Evolutionary conservation across 2,113 vertebrate species (phyloP), one percentile per base, ranked within the genome.

Genomic region (Potamarius usumacintae): DNA sequence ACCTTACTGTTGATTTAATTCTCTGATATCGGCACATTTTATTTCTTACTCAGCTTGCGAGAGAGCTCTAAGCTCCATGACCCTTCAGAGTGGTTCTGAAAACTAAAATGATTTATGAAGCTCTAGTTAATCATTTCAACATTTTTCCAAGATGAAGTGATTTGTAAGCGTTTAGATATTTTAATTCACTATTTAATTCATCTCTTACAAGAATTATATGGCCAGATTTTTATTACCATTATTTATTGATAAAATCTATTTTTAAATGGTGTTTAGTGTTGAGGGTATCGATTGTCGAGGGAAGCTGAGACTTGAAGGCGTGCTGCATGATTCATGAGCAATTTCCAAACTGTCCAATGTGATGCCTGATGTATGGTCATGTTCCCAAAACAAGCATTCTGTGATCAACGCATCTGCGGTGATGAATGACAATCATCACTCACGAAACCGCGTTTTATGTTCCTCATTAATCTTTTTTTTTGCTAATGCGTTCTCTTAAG

Each of bases 361-460:
- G 69, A 85, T 10, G 84, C 4, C 52, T 90, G 83, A 90, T 90
- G 53, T 78, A 83, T 83, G 84, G 48, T 83, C 57, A 62, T 30
- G 27, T 82, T 83, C 69, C 65, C 78, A 82, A 85, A 90, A 72
- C 76, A 48, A 55, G 72, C 69, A 58, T 82, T 83, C 84, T 22
- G 30, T 27, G 53, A 86, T 58, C 67, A 83, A 78, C 50, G 60
- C 62, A 88, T 83, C 86, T 42, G 30, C 14, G 48, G n/a, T 88
- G 89, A 90, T 72, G 42, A 87, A 90, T 86, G 78, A 88, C 74
- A 62, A 58, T 82, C 85, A 83, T 86, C 83, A 90, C 71, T 76
- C 30, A 48, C 71, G 25, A 72, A 25, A 42, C 18, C 20, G 34
- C 20, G 12, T 90, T 83, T 90, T 81, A 86, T 58, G 55, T 71